Evolutionary conservation across 2,113 vertebrate genomes (phyloP), one percentile per base, ranked within the genome.

Genomic region (Scartelaos histophorus): DNA sequence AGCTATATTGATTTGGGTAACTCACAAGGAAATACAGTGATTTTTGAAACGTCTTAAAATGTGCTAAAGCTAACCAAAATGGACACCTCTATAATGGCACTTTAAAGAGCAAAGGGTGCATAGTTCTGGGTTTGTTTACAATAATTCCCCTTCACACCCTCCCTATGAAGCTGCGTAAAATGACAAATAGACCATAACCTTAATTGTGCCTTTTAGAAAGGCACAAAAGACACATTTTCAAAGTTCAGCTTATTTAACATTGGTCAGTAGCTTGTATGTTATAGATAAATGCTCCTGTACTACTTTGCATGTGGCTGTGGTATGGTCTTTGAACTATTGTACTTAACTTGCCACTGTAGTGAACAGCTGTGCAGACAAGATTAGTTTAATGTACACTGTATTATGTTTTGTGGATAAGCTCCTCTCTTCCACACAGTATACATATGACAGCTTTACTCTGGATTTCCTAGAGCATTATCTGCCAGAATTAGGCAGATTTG

Each of bases 351-450:
- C 74, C 75, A 69, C 73, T 64, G 45, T 25, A 78, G 69, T 65
- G 57, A 78, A 69, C 76, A 79, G 82, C 79, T 80, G 72, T 75
- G 68, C 69, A 75, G 71, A 67, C 60, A 74, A 70, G 56, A 80
- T 75, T 80, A 73, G 69, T 57, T 61, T 57, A 78, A 34, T 70
- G 62, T 73, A 72, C 25, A 58, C 13, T 22, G 9, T 70, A 69
- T 53, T 11, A 76, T 68, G 75, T 38, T 69, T 56, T 69, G 72
- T 5, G 38, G 78, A 79, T 60, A 34, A 78, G 69, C 80, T 84
- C 21, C 51, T n/a, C 24, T 80, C 78, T 76, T 73, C 76, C 85
- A 76, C 84, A 70, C 67, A 49, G 19, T 38, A 12, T 38, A 81
- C 79, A 73, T 53, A 61, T 73, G 71, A n/a, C 70, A 38, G 43